Evolutionary conservation across 2,797 vertebrate genomes (phyloP), one percentile per base, ranked within the genome.

Genomic region (Tenualosa thibaudeaui): DNA sequence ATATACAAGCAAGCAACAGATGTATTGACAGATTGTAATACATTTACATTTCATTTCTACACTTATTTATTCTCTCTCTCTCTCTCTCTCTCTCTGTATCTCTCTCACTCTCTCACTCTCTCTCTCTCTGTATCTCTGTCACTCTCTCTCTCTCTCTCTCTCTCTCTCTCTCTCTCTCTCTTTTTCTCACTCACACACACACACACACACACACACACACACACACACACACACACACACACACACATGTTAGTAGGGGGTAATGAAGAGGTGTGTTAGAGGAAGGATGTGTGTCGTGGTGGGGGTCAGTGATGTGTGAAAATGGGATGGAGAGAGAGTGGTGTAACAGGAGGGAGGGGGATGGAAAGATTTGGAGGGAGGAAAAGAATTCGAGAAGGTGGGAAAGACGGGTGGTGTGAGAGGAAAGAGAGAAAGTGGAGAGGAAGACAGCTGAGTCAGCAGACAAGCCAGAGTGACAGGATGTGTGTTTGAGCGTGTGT

Each of bases 381-480:
- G 24, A 24, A 65, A 3, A 31, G 24, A 65, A 24, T 3, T 31
- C 0, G 24, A 65, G 24, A 65, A 10, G 8, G 62, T 2, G 62
- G 62, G 62, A 31, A 31, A 26, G 24, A 9, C 10, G 56, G 56
- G n/a, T 58, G 56, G 56, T 26, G 24, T 31, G 24, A 65, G 9
- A 65, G 62, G 62, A 65, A 31, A 24, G 62, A 65, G 62, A 65
- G 62, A 65, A 65, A 65, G 62, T 65, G 24, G 24, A 31, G 24
- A 65, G 62, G 62, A 65, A 65, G 62, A 65, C 62, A 65, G 62
- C 62, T 65, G 62, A 65, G 62, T 65, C 62, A 65, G 62, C 62
- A 65, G 24, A 65, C 62, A 31, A 24, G 26, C n/a, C 62, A 65
- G 62, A 65, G 62, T 65, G 62, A 13, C 62, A 65, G 62, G 24